Evolutionary conservation across 2,797 vertebrate genomes (phyloP).

Genomic region (Halcyon smyrnensis): DNA sequence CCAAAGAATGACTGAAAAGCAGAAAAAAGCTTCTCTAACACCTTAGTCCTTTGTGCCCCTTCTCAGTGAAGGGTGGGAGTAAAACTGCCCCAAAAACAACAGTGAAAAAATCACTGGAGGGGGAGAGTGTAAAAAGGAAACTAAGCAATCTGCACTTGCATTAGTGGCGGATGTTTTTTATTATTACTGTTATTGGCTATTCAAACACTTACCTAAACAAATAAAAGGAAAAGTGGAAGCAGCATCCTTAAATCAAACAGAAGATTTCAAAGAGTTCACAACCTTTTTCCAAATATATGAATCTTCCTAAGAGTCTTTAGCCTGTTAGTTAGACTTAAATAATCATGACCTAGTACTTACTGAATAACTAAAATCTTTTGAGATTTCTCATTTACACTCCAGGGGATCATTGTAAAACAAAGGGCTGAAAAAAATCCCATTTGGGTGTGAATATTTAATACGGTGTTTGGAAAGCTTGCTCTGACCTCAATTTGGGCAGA

Average conservation of each 20-base stretch:
- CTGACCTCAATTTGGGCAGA: constrained; percentile 10
- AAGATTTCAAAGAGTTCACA: constrained; percentile 1
- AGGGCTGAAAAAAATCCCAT: constrained; percentile 38
- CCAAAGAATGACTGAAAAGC: neutral
- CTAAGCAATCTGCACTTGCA: neutral
- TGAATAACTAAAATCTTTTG: neutral
- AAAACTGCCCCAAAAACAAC: neutral
- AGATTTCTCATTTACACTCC: neutral
- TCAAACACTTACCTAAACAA: neutral
- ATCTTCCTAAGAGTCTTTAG: constrained; percentile 15
- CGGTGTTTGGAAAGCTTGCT: neutral
- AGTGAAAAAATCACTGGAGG: neutral
- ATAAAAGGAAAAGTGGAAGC: neutral
- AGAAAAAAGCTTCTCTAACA: neutral
- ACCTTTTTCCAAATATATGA: neutral
- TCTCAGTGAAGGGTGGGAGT: neutral
- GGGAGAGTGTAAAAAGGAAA: neutral
- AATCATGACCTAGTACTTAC: neutral
- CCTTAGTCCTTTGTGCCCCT: neutral
- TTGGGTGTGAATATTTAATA: constrained; percentile 25
- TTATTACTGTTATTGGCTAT: neutral
- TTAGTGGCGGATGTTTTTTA: neutral
- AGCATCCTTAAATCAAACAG: neutral
- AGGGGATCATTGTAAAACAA: constrained; percentile 15
- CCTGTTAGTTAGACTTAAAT: constrained; percentile 17